These are phyloP conservation scores for Neocrepidodera transversa DNA, from an alignment of 2,888 invertebrate species.

Conservation along the genomic window DNA sequence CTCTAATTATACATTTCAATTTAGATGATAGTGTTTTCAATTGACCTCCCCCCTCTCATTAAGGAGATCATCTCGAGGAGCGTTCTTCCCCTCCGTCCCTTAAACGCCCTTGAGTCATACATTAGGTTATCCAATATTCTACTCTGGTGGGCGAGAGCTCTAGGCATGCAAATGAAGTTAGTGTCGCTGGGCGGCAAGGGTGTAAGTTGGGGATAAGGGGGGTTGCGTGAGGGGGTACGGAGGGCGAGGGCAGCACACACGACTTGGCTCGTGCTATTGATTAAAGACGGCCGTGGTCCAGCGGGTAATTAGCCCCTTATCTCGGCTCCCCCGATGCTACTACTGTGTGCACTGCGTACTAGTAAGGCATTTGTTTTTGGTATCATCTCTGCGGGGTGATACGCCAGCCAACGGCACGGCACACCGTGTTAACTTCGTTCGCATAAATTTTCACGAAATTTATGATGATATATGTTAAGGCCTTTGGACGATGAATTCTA, in stretches of 20 bases:
- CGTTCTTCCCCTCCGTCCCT: constrained; percentile 13
- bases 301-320: constrained; percentile 60
- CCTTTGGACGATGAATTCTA: not conserved
- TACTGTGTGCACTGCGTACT: constrained; percentile 39
- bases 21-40: constrained; percentile 11
- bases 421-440: constrained; percentile 14
- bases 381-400: constrained; percentile 29
- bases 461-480: constrained; percentile 19
- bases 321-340: constrained; percentile 50
- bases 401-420: constrained; percentile 20
- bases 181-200: constrained; percentile 52
- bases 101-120: constrained; percentile 53
- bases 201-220: constrained; percentile 38
- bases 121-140: constrained; percentile 62
- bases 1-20: constrained; percentile 9
- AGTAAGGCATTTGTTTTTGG: constrained; percentile 37
- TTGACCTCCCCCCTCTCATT: constrained; percentile 25
- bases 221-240: constrained; percentile 40
- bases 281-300: constrained; percentile 61
- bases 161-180: constrained; percentile 63
- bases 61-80: constrained; percentile 25
- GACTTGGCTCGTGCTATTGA: constrained; percentile 59
- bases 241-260: constrained; percentile 46
- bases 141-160: constrained; percentile 60
- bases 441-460: constrained; percentile 13